Percentiles rank a stretch among this genome's conserved stretches.
Evolutionary conservation across 2,797 vertebrate species (phyloP).

Genomic region (Pangasius djambal): DNA sequence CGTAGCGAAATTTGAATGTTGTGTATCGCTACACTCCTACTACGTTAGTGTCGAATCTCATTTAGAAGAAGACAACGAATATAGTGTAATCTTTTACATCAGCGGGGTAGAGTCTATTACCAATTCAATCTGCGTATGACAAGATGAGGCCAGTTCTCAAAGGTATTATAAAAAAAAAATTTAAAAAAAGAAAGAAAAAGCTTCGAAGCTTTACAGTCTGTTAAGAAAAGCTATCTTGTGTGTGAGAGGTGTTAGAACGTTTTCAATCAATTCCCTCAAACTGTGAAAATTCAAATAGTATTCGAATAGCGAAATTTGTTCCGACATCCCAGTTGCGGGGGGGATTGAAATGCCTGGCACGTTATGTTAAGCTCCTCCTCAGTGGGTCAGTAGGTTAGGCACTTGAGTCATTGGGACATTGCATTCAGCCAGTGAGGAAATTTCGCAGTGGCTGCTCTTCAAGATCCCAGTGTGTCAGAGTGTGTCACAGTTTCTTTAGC

Average conservation of each 20-base stretch:
- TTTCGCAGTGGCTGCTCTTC: background rate
- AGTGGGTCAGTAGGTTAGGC: background rate
- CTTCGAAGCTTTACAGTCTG: background rate
- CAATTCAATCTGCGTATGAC: background rate
- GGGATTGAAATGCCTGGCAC: conserved; percentile 5
- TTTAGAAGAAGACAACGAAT: background rate
- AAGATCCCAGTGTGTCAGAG: background rate
- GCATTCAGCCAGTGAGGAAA: conserved; percentile 9
- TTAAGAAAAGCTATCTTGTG: background rate
- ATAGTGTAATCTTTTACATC: background rate
- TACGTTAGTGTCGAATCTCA: background rate
- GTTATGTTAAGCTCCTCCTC: background rate
- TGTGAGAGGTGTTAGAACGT: background rate
- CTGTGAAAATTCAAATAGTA: background rate
- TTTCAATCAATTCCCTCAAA: background rate
- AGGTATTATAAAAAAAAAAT: background rate
- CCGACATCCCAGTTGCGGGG: background rate
- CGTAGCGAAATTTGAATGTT: background rate
- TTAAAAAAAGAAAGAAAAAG: background rate
- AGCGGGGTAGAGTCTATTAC: background rate
- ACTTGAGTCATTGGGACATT: background rate
- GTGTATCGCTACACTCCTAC: background rate
- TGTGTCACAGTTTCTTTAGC: background rate
- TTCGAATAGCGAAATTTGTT: background rate
- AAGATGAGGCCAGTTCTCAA: background rate